phyloP scores from a whole-genome alignment of 2,888 invertebrate genomes.

The Cistogaster globosa region DNA sequence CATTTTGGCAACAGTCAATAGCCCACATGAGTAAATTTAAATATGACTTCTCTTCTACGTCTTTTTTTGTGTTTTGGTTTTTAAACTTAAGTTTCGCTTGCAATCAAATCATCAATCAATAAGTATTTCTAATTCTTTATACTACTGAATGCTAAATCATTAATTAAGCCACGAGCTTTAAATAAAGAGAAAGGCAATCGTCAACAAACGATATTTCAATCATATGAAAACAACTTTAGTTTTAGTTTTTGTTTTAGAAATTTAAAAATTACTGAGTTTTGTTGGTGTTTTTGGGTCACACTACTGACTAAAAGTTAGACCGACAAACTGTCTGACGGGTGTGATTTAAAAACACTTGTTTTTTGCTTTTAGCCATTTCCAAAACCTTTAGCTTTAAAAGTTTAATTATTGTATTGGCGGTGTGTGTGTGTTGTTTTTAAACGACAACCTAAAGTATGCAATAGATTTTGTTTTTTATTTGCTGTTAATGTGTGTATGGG shows the following conservation, averaged over 20 bases:
- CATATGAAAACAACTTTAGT: not conserved
- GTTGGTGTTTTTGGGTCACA: not conserved
- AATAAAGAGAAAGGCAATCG: not conserved
- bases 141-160: constrained; percentile 26
- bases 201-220: not conserved
- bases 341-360: not conserved
- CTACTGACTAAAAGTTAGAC: not conserved
- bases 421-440: constrained; percentile 3
- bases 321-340: not conserved
- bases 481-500: not conserved
- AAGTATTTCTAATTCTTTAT: constrained; percentile 16
- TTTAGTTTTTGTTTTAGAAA: too few relatives aligned
- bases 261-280: too few relatives aligned
- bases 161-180: constrained; percentile 44
- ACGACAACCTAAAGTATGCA: constrained; percentile 63
- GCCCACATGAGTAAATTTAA: constrained; percentile 48
- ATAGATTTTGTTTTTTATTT: constrained; percentile 45
- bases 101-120: constrained; percentile 54
- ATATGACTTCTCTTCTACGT: constrained; percentile 26
- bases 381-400: constrained; percentile 30
- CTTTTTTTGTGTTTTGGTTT: too few relatives aligned
- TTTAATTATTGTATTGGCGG: constrained; percentile 4
- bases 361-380: constrained; percentile 7
- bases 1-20: constrained; percentile 66
- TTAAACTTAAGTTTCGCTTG: constrained; percentile 19